Evolutionary conservation across 2,888 invertebrate genomes (phyloP).

Genomic region (Doris montereyensis): DNA sequence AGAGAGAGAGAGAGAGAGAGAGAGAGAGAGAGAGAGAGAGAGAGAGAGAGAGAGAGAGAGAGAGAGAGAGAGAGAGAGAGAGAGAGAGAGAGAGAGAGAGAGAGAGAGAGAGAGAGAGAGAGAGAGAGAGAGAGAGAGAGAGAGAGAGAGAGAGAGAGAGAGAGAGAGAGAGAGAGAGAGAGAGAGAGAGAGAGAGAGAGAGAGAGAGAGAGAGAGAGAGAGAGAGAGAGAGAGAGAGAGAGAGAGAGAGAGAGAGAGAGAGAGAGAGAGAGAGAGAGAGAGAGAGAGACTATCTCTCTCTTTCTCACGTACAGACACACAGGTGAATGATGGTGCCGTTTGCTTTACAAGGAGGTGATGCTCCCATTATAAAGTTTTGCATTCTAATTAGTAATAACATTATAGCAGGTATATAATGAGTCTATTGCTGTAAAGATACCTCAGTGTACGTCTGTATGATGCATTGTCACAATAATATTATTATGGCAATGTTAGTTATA

Average conservation of each 20-base stretch:
- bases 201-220: not conserved
- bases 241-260: not conserved
- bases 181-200: not conserved
- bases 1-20: not conserved
- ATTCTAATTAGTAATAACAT: too few species aligned
- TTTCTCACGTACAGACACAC: too few species aligned
- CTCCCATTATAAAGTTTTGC: too few species aligned
- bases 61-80: not conserved
- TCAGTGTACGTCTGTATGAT: too few species aligned
- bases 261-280: not conserved
- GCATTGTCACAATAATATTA: too few species aligned
- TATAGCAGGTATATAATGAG: too few species aligned
- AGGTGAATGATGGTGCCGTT: too few species aligned
- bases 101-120: not conserved
- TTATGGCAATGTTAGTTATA: too few species aligned
- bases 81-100: not conserved
- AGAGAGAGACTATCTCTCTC: too few species aligned
- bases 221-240: not conserved
- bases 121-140: not conserved
- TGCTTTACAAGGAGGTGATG: too few species aligned
- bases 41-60: not conserved
- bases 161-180: not conserved
- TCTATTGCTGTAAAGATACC: too few species aligned
- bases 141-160: not conserved
- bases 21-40: not conserved